A percentile compares a stretch with the other conserved stretches of the same genome.
Evolutionary conservation across 2,113 vertebrate genomes (phyloP).

Genomic region (Orcinus orca): DNA sequence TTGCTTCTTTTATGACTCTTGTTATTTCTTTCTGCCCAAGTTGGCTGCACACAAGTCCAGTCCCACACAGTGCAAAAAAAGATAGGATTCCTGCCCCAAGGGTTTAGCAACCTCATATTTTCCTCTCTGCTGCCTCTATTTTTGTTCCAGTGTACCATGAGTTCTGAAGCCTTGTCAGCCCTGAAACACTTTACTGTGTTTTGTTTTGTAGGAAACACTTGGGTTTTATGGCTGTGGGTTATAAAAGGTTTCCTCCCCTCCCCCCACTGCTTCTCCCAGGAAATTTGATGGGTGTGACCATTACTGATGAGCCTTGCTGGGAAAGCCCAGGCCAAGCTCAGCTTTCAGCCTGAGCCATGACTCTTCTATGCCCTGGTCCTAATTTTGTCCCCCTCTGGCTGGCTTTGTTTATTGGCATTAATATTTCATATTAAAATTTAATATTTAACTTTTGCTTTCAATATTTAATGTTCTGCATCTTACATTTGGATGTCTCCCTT

Average conservation of each 20-base stretch:
- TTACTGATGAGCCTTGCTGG: conserved; percentile 58
- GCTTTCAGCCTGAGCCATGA: conserved; percentile 56
- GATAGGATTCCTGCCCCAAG: conserved; percentile 71
- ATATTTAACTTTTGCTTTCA: conserved; percentile 82
- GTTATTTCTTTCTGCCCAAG: conserved; percentile 58
- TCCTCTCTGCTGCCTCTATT: conserved; percentile 71
- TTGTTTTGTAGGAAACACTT: conserved; percentile 76
- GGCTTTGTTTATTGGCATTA: conserved; percentile 75
- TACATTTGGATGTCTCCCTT: conserved; percentile 79
- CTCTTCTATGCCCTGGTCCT: conserved; percentile 61
- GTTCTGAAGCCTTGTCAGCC: conserved; percentile 59
- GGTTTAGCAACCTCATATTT: conserved; percentile 65
- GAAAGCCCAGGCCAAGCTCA: conserved; percentile 59
- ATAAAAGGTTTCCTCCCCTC: conserved; percentile 60
- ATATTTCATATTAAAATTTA: conserved; percentile 72
- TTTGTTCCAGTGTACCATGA: conserved; percentile 66
- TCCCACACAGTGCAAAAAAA: conserved; percentile 61
- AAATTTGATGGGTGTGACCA: conserved; percentile 70
- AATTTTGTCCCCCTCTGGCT: conserved; percentile 74
- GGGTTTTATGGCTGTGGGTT: conserved; percentile 72
- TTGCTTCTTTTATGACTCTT: conserved; percentile 45
- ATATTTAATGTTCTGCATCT: conserved; percentile 82
- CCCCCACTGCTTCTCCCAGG: conserved; percentile 40
- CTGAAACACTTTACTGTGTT: conserved; percentile 76
- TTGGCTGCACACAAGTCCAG: conserved; percentile 41